Evolutionary conservation across 92 coral and sea anemone genomes (phyloP), one percentile per base, ranked within the genome.

Genomic region (Porites lobata): DNA sequence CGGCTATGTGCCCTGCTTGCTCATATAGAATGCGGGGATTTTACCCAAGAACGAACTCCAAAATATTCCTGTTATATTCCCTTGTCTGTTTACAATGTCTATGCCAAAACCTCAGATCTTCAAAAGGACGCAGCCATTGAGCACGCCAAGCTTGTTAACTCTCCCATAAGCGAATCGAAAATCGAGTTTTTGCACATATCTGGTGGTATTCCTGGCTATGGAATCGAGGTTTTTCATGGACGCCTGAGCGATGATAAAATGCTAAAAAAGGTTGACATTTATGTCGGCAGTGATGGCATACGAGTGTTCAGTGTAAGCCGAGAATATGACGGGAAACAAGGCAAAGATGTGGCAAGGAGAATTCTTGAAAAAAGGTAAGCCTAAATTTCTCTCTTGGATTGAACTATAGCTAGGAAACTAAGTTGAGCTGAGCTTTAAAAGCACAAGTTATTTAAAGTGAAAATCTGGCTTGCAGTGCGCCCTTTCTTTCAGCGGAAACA

Each of bases 51-150:
- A 70, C 88, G 93, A 64, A 89, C 93, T 6, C 94, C 99, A 19
- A 93, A 92, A 50, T 97, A 93, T 85, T 94, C 97, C 14, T 75
- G 94, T 0, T 97, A 90, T 64, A 82, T 97, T 50, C 99, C 99
- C 51, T 67, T 94, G 74, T 86, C 95, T 19, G 81, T 95, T 47
- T 91, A 91, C 81, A 89, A 86, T 21, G 89, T 87, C 75, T 96
- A 95, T 77, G 88, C 93, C 67, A 95, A 96, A 73, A 88, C 98
- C 47, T 97, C 98, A 67, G 98, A 97, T 69, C 87, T 97, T 43
- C 96, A 92, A 26, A 97, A 97, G 68, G 99, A 97, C 78, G 96
- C 95, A 32, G 94, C 98, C 8, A 85, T 93, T 13, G 99, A 97
- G 74, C 99, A 97, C 86, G 86, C 84, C 70, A 96, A 94, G 93